Percentiles rank a stretch among this genome's conserved stretches.
phyloP scores from a whole-genome alignment of 2,797 vertebrate genomes.

The Fringilla coelebs region DNA sequence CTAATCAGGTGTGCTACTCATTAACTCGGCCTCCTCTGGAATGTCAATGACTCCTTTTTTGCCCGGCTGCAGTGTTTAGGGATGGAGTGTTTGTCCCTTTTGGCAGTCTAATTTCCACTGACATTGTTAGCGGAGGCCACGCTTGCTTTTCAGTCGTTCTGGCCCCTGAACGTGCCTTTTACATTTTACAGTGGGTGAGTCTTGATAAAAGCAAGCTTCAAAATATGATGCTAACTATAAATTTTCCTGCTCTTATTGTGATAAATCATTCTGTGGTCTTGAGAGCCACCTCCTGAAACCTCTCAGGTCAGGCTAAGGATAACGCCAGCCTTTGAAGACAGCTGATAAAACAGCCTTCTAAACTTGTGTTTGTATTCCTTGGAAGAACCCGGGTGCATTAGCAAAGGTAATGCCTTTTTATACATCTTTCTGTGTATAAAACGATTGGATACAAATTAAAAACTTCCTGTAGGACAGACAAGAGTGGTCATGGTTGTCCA shows the following conservation, averaged over 20 bases:
- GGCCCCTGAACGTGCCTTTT: neutral
- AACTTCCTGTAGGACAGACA: neutral
- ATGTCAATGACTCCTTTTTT: conserved; percentile 42
- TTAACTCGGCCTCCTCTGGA: conserved; percentile 52
- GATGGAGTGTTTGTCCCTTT: conserved; percentile 22
- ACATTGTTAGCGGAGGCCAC: neutral
- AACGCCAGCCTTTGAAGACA: neutral
- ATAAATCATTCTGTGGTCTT: neutral
- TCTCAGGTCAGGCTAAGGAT: neutral
- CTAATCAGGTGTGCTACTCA: conserved; percentile 65
- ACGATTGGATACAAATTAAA: neutral
- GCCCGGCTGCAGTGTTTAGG: neutral
- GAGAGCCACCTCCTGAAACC: neutral
- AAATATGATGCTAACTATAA: neutral
- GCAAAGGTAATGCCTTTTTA: neutral
- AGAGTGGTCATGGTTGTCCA: neutral
- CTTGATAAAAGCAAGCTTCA: neutral
- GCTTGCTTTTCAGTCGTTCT: neutral
- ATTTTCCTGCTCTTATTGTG: neutral
- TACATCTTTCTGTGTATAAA: neutral
- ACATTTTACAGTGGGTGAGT: neutral
- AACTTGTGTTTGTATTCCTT: neutral
- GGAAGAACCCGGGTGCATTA: neutral
- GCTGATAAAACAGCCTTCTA: neutral
- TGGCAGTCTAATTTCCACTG: neutral